These are phyloP conservation scores for Zaprionus capensis DNA, from an alignment of 1,140 invertebrate species.

Conservation along the genomic window DNA sequence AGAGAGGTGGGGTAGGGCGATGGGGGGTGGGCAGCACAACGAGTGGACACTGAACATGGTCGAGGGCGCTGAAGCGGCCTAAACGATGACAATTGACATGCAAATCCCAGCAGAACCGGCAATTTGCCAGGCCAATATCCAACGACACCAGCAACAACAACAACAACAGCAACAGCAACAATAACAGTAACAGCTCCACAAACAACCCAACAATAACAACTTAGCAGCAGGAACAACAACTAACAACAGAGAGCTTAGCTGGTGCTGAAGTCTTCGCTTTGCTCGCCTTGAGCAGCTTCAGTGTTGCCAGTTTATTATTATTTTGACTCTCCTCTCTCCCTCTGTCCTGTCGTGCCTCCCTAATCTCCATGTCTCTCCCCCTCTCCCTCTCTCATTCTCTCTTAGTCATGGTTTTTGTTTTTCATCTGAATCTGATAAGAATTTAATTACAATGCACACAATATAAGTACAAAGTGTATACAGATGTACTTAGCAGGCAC, in stretches of 20 bases:
- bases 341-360: constrained; percentile 23
- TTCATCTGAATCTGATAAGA: constrained; percentile 72
- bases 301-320: constrained; percentile 13
- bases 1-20: not conserved
- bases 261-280: not conserved
- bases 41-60: constrained; percentile 24
- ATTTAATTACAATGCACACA: constrained; percentile 79
- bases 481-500: constrained; percentile 66
- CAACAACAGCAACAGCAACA: not conserved
- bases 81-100: constrained; percentile 75
- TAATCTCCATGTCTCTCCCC: constrained; percentile 36
- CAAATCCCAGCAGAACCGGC: constrained; percentile 60
- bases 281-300: constrained; percentile 18
- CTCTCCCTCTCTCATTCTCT: constrained; percentile 1
- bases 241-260: not conserved
- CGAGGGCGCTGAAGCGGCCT: constrained; percentile 21
- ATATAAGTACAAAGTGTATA: constrained; percentile 66
- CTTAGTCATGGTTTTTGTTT: constrained; percentile 38
- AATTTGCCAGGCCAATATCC: constrained; percentile 63
- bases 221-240: not conserved
- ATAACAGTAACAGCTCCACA: not conserved
- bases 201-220: not conserved
- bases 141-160: constrained; percentile 11
- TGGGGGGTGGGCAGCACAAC: not conserved
- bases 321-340: not conserved